A percentile compares a stretch with the other conserved stretches of the same genome.
Conservation (phyloP, 2,888 invertebrate species). For the Agriopis marginaria region DNA sequence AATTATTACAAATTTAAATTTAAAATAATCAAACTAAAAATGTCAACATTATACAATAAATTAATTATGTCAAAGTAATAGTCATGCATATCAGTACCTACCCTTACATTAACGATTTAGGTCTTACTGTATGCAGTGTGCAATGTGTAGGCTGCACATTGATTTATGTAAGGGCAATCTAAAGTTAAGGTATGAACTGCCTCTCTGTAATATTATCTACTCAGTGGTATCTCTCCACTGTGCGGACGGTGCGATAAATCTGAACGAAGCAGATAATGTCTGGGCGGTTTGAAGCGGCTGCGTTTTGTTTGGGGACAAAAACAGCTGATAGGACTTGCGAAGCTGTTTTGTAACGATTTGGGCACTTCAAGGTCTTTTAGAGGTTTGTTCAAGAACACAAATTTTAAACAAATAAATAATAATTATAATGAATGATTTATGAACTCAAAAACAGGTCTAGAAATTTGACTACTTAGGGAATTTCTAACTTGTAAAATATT, state of each 20-base stretch:
- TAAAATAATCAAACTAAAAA: too few species aligned
- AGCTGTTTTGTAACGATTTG: conserved; percentile 17
- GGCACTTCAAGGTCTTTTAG: conserved; percentile 10
- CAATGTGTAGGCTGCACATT: too few species aligned
- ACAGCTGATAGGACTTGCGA: conserved; percentile 19
- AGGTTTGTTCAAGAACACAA: conserved; percentile 2
- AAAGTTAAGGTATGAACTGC: not conserved
- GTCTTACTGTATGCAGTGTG: too few species aligned
- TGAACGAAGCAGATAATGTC: conserved; percentile 34
- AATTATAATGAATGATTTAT: not conserved
- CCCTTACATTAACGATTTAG: too few species aligned
- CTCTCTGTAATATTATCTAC: not conserved
- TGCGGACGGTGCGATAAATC: conserved; percentile 34
- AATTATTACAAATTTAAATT: too few species aligned
- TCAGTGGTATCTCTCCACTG: conserved; percentile 17
- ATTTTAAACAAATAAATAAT: conserved; percentile 8
- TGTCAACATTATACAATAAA: too few species aligned
- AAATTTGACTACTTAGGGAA: not conserved
- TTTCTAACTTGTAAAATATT: too few species aligned
- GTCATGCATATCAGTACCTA: too few species aligned
- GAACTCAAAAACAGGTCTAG: not conserved
- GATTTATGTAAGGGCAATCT: too few species aligned
- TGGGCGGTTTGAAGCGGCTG: conserved; percentile 19
- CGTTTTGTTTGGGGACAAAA: conserved; percentile 27
- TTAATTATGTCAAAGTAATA: too few species aligned